Percentiles rank a stretch among this genome's conserved stretches.
Evolutionary conservation across 2,113 vertebrate genomes (phyloP).

Genomic region (Lepus timidus): DNA sequence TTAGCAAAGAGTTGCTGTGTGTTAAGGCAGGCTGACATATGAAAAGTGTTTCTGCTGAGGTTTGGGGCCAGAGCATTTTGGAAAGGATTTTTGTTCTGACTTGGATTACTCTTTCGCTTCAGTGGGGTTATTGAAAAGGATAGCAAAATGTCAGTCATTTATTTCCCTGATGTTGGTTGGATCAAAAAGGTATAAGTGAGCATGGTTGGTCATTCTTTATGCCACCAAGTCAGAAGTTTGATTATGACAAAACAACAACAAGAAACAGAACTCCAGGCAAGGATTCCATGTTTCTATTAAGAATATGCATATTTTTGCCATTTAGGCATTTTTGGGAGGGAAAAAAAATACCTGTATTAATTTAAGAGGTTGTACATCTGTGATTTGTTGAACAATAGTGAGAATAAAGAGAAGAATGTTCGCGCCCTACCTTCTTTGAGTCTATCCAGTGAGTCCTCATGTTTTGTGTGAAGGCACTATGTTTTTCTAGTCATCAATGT

Average conservation of each 20-base stretch:
- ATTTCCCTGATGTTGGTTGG: background rate
- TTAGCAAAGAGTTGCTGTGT: background rate
- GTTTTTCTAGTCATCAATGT: background rate
- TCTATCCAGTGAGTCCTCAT: background rate
- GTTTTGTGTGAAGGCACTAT: background rate
- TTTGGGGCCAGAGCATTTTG: slow-evolving; percentile 10
- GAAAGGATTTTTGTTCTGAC: slow-evolving; percentile 51
- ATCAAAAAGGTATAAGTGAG: background rate
- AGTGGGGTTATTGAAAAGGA: background rate
- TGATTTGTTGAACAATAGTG: background rate
- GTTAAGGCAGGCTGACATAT: background rate
- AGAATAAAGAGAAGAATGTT: slow-evolving; percentile 18
- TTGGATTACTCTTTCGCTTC: slow-evolving; percentile 30
- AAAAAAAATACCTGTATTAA: background rate
- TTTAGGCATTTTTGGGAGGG: background rate
- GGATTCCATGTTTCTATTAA: background rate
- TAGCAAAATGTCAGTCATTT: background rate
- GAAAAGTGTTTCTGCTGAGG: slow-evolving; percentile 2
- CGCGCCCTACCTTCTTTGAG: background rate
- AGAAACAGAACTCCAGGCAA: background rate
- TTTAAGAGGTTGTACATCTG: background rate
- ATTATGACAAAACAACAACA: background rate
- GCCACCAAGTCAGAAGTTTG: background rate
- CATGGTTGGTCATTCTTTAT: background rate
- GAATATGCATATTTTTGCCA: background rate